Evolutionary conservation across 2,113 vertebrate species (phyloP).

Genomic region (Pygoscelis adeliae): DNA sequence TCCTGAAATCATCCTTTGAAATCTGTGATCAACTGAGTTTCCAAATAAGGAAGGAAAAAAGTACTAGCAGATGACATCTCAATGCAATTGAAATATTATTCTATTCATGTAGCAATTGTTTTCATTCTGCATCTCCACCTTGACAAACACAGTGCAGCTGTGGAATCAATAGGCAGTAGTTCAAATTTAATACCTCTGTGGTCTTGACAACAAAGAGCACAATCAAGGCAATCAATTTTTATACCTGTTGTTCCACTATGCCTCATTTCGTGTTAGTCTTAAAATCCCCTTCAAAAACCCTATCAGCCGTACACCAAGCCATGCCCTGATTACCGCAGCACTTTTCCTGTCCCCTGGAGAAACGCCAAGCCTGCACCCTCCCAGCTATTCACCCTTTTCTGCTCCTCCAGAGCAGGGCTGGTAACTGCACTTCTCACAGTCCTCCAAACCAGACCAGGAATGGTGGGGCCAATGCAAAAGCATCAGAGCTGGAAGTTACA

Average conservation of each 20-base stretch:
- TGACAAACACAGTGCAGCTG: not conserved
- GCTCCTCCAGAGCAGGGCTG: not conserved
- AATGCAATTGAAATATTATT: not conserved
- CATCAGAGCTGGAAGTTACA: not conserved
- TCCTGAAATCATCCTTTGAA: not conserved
- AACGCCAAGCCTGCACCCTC: not conserved
- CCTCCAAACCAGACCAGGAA: not conserved
- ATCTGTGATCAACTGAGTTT: not conserved
- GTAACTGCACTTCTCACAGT: too few relatives aligned
- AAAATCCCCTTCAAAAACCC: not conserved
- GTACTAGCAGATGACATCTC: not conserved
- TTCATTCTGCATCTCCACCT: not conserved
- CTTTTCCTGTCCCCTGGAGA: not conserved
- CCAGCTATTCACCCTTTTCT: not conserved
- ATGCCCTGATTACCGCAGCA: not conserved
- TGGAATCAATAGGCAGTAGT: conserved; percentile 5
- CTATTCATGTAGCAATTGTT: not conserved
- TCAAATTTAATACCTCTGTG: not conserved
- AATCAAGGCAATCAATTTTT: conserved; percentile 51
- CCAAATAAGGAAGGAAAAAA: not conserved
- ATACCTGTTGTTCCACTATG: not conserved
- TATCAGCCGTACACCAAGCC: not conserved
- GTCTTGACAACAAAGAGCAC: not conserved
- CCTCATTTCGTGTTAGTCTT: not conserved
- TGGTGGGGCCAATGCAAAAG: not conserved